Base-by-base conservation (phyloP, 2,113 vertebrate species). In the Epinephelus lanceolatus region DNA sequence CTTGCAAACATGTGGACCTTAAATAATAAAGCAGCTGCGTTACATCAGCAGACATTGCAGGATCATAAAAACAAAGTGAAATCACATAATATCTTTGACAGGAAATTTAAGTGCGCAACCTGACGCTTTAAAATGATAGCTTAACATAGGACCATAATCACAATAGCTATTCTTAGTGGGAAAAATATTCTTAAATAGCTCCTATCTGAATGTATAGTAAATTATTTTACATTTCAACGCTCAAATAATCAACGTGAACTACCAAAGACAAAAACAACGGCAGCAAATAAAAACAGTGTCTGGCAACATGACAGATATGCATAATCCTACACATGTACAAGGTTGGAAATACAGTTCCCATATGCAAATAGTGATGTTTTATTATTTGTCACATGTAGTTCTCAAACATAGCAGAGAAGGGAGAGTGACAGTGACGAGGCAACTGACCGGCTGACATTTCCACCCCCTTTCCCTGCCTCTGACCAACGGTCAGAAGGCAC, bases 321-420 rank as follows among this genome's bases (percentile, higher is more conserved):
- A 80, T 67, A 69, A 66, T 56, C 27, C 72, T 88, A 84, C 77
- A 89, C 49, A 83, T 70, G 80, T 68, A 83, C 42, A 83, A 18
- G 62, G 40, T 74, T 83, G 70, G 76, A 84, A 80, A 76, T 66
- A 55, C 23, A 67, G 63, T 77, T 85, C 57, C 45, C 56, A 76
- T 71, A 79, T 65, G 86, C n/a, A 85, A 78, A 90, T 80, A 86
- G 60, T 71, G 65, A 69, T 73, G 71, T 70, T 60, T 68, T 71
- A 75, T 56, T 72, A 80, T 76, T 81, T 88, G 65, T 86, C 75
- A 89, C 68, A 81, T 67, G 63, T 37, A 78, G 77, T 88, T 94
- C 85, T 92, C 85, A 88, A 91, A 89, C 88, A 91, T 81, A 89
- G 86, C 76, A 91, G 87, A 93, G 90, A 93, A 89, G 81, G 45